Percentiles rank a stretch among this genome's conserved stretches.
These are phyloP conservation scores for Cryptotermes secundus DNA, from an alignment of 1,140 invertebrate genomes.

Conservation along the genomic window DNA sequence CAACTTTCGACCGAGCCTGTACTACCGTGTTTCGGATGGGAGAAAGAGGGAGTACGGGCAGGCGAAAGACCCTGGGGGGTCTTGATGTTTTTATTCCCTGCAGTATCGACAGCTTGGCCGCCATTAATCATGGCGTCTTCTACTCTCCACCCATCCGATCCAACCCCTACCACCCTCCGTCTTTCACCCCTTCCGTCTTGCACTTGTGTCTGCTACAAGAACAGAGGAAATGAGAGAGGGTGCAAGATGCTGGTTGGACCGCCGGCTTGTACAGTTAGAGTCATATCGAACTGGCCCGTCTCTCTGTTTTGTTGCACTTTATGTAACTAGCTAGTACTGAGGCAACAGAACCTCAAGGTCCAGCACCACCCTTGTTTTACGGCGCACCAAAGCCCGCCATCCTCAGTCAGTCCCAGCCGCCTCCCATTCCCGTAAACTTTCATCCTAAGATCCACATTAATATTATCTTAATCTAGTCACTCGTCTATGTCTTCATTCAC, in stretches of 20 bases:
- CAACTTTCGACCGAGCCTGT: background rate
- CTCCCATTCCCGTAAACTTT: too few species aligned
- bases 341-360: too few species aligned
- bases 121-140: conserved; percentile 18
- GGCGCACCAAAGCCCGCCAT: too few species aligned
- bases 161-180: background rate
- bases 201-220: conserved; percentile 17
- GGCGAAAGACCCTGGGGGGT: conserved; percentile 11
- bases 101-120: conserved; percentile 17
- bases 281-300: background rate
- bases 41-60: background rate
- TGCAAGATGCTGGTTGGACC: conserved; percentile 17
- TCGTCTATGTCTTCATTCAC: too few species aligned
- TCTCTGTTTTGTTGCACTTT: too few species aligned
- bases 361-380: too few species aligned
- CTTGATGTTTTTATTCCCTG: conserved; percentile 19
- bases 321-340: too few species aligned
- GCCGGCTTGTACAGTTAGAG: background rate
- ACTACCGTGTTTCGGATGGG: background rate
- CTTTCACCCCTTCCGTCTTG: background rate
- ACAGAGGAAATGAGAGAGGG: conserved; percentile 10
- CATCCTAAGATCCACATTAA: too few species aligned
- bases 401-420: too few species aligned
- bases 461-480: too few species aligned
- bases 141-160: conserved; percentile 13